Evolutionary conservation across 2,797 vertebrate genomes (phyloP), one percentile per base, ranked within the genome.

Genomic region (Clarias fuscus): DNA sequence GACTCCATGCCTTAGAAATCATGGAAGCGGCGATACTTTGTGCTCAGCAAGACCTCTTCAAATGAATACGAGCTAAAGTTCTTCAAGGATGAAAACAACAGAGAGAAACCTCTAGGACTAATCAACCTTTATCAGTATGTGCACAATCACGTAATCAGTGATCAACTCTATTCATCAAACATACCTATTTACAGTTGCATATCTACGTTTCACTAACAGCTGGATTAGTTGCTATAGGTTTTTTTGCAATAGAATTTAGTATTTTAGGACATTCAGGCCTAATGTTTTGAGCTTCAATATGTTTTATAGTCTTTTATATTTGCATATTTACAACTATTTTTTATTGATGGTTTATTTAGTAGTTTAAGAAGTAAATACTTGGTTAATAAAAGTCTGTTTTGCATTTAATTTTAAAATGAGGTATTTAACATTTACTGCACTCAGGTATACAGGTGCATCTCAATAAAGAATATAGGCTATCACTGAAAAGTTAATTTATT

Each of bases 11-110:
- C 37, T 53, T 53, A 90, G 90, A 90, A 87, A 83, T 88, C 90
- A 56, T 90, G 90, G 90, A 89, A 90, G 75, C 61, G 79, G 6
- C 82, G 90, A 40, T 89, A 30, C 77, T 90, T 90, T 73, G 82
- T 88, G 7, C 86, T 90, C 40, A 75, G 40, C 22, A 88, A 43
- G 62, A 61, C 22, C 18, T 8, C 11, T 5, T 33, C 14, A 53
- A 56, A 83, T 83, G 5, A 1, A 1, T 72, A 82, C 40, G 48
- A 85, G 58, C 84, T 90, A 37, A 89, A 86, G 14, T 89, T 89
- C 87, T 90, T 65, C 65, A 88, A 85, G 68, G 86, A 84, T 40
- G 62, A 83, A 30, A 85, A 85, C 7, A 85, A 43, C 24, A 68
- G 7, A 64, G 82, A 61, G 30, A 90, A 89, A 84, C 27, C 14